A percentile compares a stretch with the other conserved stretches of the same genome.
Evolutionary conservation across 1,140 invertebrate genomes (phyloP).

Genomic region (Drosophila elegans): DNA sequence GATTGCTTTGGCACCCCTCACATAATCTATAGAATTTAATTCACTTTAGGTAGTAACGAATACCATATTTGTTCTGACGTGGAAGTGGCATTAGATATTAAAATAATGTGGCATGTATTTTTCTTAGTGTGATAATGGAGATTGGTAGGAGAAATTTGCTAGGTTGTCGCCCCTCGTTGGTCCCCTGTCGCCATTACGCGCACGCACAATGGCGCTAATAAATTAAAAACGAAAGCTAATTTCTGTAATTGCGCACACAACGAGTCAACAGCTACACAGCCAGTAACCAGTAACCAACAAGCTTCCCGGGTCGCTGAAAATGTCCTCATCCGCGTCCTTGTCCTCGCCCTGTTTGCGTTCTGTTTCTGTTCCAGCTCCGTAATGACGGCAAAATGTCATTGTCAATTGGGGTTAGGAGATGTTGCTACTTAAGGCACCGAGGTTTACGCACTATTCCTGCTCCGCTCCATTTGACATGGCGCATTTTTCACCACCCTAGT

Average conservation of each 20-base stretch:
- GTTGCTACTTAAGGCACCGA: conserved; percentile 67
- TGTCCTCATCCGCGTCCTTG: not conserved
- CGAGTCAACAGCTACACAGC: conserved; percentile 42
- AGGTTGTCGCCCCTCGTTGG: conserved; percentile 27
- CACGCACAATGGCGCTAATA: conserved; percentile 81
- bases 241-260: conserved; percentile 78
- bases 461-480: conserved; percentile 51
- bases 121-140: conserved; percentile 9
- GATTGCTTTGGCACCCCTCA: too few relatives aligned
- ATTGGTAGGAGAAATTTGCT: conserved; percentile 32
- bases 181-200: conserved; percentile 74
- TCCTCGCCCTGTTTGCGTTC: not conserved
- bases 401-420: conserved; percentile 72
- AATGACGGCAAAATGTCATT: conserved; percentile 80
- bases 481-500: conserved; percentile 23
- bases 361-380: conserved; percentile 4
- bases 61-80: too few relatives aligned
- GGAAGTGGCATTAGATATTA: too few relatives aligned
- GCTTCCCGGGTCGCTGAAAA: conserved; percentile 14
- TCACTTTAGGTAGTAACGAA: too few relatives aligned
- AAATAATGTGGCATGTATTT: not conserved
- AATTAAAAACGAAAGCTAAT: conserved; percentile 83
- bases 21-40: too few relatives aligned
- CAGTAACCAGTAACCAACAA: conserved; percentile 21
- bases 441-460: conserved; percentile 78